Base-by-base conservation (phyloP, 1,140 invertebrate genomes). In the Asobara japonica region DNA sequence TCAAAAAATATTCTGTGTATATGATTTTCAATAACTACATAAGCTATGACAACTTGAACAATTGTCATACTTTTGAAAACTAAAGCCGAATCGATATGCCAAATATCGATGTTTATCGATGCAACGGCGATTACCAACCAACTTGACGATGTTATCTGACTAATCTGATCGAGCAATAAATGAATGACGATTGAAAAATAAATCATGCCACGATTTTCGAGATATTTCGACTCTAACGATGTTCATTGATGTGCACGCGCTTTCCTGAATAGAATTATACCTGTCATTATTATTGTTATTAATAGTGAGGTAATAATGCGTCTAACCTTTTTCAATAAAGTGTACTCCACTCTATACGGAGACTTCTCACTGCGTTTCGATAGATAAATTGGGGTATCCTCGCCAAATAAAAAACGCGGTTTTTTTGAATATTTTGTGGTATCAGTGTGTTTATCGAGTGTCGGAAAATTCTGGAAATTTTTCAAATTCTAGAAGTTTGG, bases 401-500 rank as follows among this genome's bases (percentile, higher is more conserved):
- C 61, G 3, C 69, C 74, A 10, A 77, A 78, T n/a, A 85, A 74
- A 31, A 81, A 61, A 33, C 80, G 79, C 20, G n/a, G n/a, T n/a
- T 83, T 78, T 0, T 69, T 78, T 8, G 81, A 80, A 30, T 77
- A 56, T 11, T 84, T 77, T 51, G 80, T 80, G 4, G 84, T 64
- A 64, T 75, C 66, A 1, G 84, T 60, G 22, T 78, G 29, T 7
- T 72, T 66, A 1, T 75, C 69, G 29, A 6, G 45, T 70, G 13
- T 65, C 48, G 11, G 3, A 66, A 16, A 48, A 6, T 33, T 65
- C 45, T n/a, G n/a, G n/a, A n/a, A n/a, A 1, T 68, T 64, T 20
- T 65, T 30, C 41, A n/a, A n/a, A n/a, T 67, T n/a, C 0, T 66
- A 30, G 30, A 74, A 38, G 0, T 20, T 73, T 66, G 81, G 79